Conservation (phyloP, 2,113 vertebrate genomes). For the Bubo scandiacus region DNA sequence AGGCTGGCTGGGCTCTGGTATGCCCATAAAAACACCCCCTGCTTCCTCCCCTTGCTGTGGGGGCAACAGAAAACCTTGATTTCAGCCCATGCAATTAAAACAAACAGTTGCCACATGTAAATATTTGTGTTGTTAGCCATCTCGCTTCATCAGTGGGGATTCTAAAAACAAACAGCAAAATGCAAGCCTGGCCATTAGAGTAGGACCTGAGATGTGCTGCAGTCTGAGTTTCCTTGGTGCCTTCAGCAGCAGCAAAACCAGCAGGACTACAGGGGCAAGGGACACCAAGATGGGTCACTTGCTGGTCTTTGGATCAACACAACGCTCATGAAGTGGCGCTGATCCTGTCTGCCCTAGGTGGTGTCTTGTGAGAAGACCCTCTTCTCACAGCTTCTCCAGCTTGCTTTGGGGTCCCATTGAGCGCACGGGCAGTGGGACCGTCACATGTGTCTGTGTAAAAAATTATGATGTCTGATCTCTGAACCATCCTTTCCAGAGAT, state of each 20-base stretch:
- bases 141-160: not conserved
- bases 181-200: not conserved
- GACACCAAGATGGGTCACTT: not conserved
- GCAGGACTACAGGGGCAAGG: not conserved
- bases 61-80: constrained; percentile 11
- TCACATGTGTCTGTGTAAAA: rapidly evolving
- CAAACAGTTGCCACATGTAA: constrained; percentile 19
- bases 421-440: rapidly evolving
- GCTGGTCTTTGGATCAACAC: not conserved
- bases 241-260: not conserved
- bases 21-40: not conserved
- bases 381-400: not conserved
- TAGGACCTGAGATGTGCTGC: not conserved
- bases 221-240: not conserved
- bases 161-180: not conserved
- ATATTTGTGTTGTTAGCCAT: constrained; percentile 40
- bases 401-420: not conserved
- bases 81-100: constrained; percentile 35
- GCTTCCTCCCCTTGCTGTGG: not conserved
- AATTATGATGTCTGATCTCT: not conserved
- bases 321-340: not conserved
- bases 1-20: constrained; percentile 33
- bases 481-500: not conserved
- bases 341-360: not conserved
- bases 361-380: not conserved